phyloP scores from a whole-genome alignment of 1,140 invertebrate genomes.

The Euura lappo region DNA sequence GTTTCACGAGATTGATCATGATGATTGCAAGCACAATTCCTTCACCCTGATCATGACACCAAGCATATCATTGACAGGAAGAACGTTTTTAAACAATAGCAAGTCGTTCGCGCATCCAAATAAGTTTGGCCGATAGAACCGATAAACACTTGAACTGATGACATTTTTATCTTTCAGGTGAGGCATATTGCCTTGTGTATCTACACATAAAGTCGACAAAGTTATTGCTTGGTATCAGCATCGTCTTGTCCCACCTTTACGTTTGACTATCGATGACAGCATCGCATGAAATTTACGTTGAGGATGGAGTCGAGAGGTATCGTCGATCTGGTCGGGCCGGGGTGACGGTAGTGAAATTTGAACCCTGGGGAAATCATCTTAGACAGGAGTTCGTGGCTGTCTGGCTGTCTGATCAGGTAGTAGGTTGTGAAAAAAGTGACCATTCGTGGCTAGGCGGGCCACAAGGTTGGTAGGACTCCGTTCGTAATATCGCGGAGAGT shows the following conservation, averaged over 20 bases:
- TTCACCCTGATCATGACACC: no score
- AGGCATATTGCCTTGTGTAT: no score
- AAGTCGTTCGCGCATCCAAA: no score
- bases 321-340: background rate
- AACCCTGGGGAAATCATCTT: constrained; percentile 4
- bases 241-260: background rate
- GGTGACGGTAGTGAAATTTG: constrained; percentile 6
- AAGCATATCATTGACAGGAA: no score
- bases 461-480: background rate
- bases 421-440: constrained; percentile 2
- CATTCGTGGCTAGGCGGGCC: background rate
- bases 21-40: no score
- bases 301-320: background rate
- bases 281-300: background rate
- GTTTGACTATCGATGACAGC: background rate
- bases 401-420: constrained; percentile 1
- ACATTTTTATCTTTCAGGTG: no score
- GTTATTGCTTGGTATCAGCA: background rate
- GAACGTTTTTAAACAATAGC: no score
- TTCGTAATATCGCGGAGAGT: constrained; percentile 25
- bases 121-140: no score
- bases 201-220: no score
- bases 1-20: background rate
- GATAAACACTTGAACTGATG: no score
- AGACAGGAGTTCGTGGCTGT: constrained; percentile 1